Percentiles rank a stretch among this genome's conserved stretches.
phyloP scores from a whole-genome alignment of 2,113 vertebrate genomes.

The Nettapus auritus region DNA sequence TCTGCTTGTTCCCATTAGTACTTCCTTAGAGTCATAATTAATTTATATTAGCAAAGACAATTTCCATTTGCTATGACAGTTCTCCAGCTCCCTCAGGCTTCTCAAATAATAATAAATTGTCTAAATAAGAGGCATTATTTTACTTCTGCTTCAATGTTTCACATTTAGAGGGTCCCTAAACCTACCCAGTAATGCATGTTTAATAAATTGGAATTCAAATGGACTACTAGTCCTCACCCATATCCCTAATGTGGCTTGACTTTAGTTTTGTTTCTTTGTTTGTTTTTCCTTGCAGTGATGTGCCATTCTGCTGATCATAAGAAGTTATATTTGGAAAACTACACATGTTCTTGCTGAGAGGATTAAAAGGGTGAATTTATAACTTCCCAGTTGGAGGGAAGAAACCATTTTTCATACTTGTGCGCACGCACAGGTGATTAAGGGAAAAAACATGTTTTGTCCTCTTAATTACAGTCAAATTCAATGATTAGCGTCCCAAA shows the following conservation, averaged over 20 bases:
- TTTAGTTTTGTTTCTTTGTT: background rate
- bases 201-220: constrained; percentile 9
- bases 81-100: constrained; percentile 44
- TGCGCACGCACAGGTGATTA: constrained; percentile 19
- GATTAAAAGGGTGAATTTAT: constrained; percentile 32
- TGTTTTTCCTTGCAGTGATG: background rate
- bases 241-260: background rate
- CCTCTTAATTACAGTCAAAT: background rate
- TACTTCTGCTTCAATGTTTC: constrained; percentile 13
- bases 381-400: constrained; percentile 31
- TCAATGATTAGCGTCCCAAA: background rate
- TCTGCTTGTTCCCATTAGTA: constrained; percentile 47
- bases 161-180: constrained; percentile 20
- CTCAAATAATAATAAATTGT: constrained; percentile 53
- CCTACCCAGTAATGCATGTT: background rate
- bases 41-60: constrained; percentile 58
- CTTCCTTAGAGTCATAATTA: constrained; percentile 61
- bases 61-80: constrained; percentile 50
- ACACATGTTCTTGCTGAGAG: background rate
- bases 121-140: constrained; percentile 34
- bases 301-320: constrained; percentile 30
- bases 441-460: background rate
- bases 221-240: background rate
- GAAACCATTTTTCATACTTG: constrained; percentile 21
- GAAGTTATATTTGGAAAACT: constrained; percentile 40